Base-by-base conservation (phyloP, 2,888 invertebrate species). In the Girardia tigrina region DNA sequence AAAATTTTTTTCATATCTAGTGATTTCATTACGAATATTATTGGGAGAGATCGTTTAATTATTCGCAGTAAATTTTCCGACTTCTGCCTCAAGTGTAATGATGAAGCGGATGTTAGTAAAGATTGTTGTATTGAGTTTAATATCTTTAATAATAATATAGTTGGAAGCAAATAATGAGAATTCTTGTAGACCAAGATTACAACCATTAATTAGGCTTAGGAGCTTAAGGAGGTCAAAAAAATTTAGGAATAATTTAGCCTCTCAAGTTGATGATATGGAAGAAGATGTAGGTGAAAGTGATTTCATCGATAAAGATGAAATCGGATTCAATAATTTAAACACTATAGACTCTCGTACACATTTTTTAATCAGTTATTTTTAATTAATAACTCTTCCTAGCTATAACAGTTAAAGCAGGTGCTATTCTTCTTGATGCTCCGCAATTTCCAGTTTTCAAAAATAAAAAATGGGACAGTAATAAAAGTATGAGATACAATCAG, bases 401-500 rank as follows among this genome's bases (percentile, higher is more conserved):
- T 12, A 80, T 83, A 23, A 83, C 82, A 1, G 81, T 83, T n/a
- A 82, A 83, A 70, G 81, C 82, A 27, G 82, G 83, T 70, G 83
- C 83, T 8, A 83, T 83, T 28, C 78, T 83, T 14, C 78, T 83
- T 73, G 83, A 82, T 79, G 82, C 82, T 27, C 83, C 83, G 73
- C 82, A 80, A n/a, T 83, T 83, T 79, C 82, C 82, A 71, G 81
- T 81, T 70, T 82, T 80, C 0, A 83, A 83, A 78, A 81, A 80
- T 71, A 81, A 81, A 0, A 81, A 81, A 20, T 84, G 84, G 84
- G 84, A 84, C 77, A 79, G 80, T 1, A 80, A 80, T 12, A 79
- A 82, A 26, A 83, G 84, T 1, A 80, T 83, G 80, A 78, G 84
- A 28, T 83, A 82, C 78, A 84, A 84, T 77, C 84, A 84, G 76